A percentile compares a stretch with the other conserved stretches of the same genome.
Conservation (phyloP, 1,140 invertebrate species). For the Nasonia longicornis region DNA sequence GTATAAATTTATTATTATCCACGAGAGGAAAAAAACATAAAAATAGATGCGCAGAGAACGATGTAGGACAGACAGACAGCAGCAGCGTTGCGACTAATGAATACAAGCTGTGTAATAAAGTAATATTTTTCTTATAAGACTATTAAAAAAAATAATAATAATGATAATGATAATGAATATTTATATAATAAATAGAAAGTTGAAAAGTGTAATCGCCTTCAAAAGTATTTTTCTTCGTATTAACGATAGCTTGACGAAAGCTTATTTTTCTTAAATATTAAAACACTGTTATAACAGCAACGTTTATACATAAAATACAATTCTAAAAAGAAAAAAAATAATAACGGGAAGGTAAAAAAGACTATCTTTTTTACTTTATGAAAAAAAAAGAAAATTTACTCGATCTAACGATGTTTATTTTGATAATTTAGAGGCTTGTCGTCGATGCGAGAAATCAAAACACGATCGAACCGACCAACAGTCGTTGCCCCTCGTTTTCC, state of each 20-base stretch:
- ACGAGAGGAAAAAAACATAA: constrained; percentile 20
- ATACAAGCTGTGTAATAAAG: constrained; percentile 8
- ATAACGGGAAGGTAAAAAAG: neutral
- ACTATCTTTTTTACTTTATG: constrained; percentile 15
- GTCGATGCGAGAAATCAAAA: neutral
- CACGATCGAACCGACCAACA: constrained; percentile 12
- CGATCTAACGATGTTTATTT: neutral
- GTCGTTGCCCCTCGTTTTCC: neutral
- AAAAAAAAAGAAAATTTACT: neutral
- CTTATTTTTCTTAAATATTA: constrained; percentile 37
- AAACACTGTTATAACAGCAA: constrained; percentile 17
- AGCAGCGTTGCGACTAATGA: constrained; percentile 1
- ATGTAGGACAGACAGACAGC: neutral
- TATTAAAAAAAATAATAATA: constrained; percentile 35
- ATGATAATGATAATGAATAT: constrained; percentile 10
- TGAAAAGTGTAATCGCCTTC: constrained; percentile 34
- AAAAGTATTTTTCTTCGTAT: constrained; percentile 42
- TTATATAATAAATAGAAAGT: constrained; percentile 6
- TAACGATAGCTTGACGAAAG: constrained; percentile 12
- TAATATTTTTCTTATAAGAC: constrained; percentile 36
- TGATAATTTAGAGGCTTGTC: neutral
- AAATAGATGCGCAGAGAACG: neutral
- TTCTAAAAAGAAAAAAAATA: neutral
- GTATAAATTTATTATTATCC: constrained; percentile 1
- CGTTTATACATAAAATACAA: neutral